Base-by-base conservation (phyloP, 2,888 invertebrate species). In the Tiphia femorata region DNA sequence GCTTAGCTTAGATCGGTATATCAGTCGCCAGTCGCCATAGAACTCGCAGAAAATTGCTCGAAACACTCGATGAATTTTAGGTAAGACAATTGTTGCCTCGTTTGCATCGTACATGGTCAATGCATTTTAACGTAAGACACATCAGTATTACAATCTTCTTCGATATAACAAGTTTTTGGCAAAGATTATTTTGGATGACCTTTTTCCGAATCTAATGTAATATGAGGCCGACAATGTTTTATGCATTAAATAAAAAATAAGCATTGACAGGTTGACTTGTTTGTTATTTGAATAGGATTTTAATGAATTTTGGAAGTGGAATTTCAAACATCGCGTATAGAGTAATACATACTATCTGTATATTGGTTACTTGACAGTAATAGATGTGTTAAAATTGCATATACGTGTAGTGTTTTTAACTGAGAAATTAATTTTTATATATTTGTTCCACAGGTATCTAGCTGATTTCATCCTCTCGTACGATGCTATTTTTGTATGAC, bases 11-110 rank as follows among this genome's bases (percentile, higher is more conserved):
- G 44, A 49, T 37, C 55, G 37, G 33, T 43, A 48, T 49, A 58
- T 62, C 43, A 47, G 7, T 47, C 25, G 23, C 40, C 51, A 62
- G 63, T 63, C 68, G 68, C 64, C 64, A 66, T 71, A 63, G 55
- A 68, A 54, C 58, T 62, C 55, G 40, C 54, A 48, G 57, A 60
- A 62, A 58, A 59, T 47, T 62, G 49, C 41, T 53, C 49, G 56
- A 62, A 56, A 52, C 63, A 60, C 60, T 67, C 62, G 57, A 71
- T 71, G 69, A 64, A 56, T 51, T 66, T 71, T 58, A 61, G 71
- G 70, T 71, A 59, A 71, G 71, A 57, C 46, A 33, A 23, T 25
- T 14, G 40, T 69, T 64, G n/a, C n/a, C n/a, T n/a, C n/a, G n/a
- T n/a, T n/a, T n/a, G n/a, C n/a, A n/a, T n/a, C n/a, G n/a, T n/a